These are phyloP conservation scores for Pagetopsis macropterus DNA, from an alignment of 2,797 vertebrate genomes.

Conservation along the genomic window DNA sequence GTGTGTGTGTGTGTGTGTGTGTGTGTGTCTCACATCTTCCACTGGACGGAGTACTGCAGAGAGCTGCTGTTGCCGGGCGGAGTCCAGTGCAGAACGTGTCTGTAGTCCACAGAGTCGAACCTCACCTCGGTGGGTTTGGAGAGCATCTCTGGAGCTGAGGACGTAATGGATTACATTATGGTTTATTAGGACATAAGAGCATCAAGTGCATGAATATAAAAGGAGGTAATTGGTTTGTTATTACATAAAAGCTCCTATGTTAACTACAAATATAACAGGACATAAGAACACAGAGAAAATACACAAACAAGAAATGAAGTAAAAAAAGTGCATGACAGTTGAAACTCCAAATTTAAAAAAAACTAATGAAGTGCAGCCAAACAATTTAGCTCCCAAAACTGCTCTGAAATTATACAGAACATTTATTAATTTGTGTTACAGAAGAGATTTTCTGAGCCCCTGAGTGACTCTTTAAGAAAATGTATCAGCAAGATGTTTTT, in stretches of 20 bases:
- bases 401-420: not conserved
- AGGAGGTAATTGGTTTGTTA: not conserved
- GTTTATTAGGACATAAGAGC: not conserved
- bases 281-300: not conserved
- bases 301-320: not conserved
- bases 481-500: too few species aligned
- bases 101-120: slow-evolving; percentile 81
- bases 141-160: slow-evolving; percentile 35
- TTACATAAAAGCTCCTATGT: not conserved
- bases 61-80: slow-evolving; percentile 30
- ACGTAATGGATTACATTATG: not conserved
- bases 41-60: slow-evolving; percentile 77
- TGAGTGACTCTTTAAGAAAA: not conserved
- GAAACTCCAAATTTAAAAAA: too few species aligned
- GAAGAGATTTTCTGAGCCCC: not conserved
- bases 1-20: slow-evolving; percentile 12
- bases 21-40: slow-evolving; percentile 84
- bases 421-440: not conserved
- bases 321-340: too few species aligned
- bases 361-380: not conserved
- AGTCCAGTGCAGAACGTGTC: slow-evolving; percentile 78
- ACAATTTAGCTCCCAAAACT: not conserved
- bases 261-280: not conserved
- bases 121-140: slow-evolving; percentile 61
- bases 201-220: not conserved